phyloP scores from a whole-genome alignment of 2,113 vertebrate species.

The Cranoglanis bouderius region DNA sequence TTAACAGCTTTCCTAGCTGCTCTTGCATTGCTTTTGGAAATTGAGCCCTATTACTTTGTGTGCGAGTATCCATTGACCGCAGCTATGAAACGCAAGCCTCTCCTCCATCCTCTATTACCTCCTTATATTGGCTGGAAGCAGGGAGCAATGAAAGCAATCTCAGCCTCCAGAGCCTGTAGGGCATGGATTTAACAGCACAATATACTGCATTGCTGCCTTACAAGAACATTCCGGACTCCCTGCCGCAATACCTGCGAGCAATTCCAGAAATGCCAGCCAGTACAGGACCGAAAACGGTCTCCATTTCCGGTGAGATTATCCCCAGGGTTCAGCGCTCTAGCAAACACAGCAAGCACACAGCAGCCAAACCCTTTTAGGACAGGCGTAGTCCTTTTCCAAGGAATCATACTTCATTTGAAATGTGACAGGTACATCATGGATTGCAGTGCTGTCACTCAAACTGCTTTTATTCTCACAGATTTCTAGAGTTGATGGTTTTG shows the following conservation, averaged over 20 bases:
- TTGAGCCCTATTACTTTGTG: conserved; percentile 30
- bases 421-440: background rate
- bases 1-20: conserved; percentile 1
- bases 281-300: background rate
- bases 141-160: conserved; percentile 48
- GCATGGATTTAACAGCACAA: conserved; percentile 45
- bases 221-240: conserved; percentile 34
- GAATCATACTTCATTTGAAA: background rate
- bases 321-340: conserved; percentile 12
- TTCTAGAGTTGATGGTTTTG: background rate
- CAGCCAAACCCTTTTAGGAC: background rate
- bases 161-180: conserved; percentile 30
- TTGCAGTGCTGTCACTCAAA: background rate
- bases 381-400: background rate
- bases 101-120: conserved; percentile 44
- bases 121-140: conserved; percentile 44
- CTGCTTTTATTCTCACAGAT: background rate
- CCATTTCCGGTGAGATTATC: conserved; percentile 35
- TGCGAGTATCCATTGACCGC: conserved; percentile 19
- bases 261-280: conserved; percentile 30
- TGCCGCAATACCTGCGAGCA: conserved; percentile 35
- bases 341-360: background rate
- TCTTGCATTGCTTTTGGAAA: conserved; percentile 25
- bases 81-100: conserved; percentile 33
- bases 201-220: conserved; percentile 29